phyloP scores from a whole-genome alignment of 1,140 invertebrate species.

The Bombus impatiens region DNA sequence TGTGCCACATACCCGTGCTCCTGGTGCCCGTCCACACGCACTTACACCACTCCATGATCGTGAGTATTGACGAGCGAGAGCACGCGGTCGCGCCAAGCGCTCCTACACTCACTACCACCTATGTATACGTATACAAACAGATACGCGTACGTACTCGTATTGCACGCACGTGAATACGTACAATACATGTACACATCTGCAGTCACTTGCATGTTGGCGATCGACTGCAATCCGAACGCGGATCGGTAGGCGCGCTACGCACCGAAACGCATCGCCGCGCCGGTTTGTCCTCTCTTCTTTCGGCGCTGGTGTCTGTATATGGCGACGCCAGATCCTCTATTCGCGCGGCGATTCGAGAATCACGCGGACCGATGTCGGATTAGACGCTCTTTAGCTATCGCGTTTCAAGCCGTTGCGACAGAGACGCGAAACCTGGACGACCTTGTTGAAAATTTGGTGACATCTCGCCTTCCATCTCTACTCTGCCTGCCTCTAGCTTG shows the following conservation, averaged over 20 bases:
- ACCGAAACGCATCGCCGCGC: conserved; percentile 54
- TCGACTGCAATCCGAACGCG: conserved; percentile 7
- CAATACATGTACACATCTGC: background rate
- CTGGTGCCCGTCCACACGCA: conserved; percentile 68
- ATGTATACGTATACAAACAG: too few relatives aligned
- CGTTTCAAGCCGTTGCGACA: background rate
- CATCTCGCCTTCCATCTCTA: background rate
- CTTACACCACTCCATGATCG: conserved; percentile 33
- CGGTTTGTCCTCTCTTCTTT: conserved; percentile 32
- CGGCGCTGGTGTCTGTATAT: conserved; percentile 17
- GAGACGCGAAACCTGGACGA: background rate
- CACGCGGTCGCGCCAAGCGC: conserved; percentile 36
- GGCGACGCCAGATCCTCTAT: background rate
- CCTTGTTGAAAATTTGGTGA: background rate
- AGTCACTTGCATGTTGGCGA: background rate
- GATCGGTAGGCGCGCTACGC: conserved; percentile 1
- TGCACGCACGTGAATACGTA: background rate
- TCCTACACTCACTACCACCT: background rate
- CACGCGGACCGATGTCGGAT: background rate
- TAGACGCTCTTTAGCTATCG: background rate
- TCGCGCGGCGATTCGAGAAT: background rate
- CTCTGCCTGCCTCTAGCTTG: too few relatives aligned
- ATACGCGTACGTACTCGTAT: background rate
- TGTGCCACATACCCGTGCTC: conserved; percentile 80
- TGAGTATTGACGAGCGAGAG: conserved; percentile 44